phyloP scores from a whole-genome alignment of 2,113 vertebrate genomes.

The Microtus richardsoni region DNA sequence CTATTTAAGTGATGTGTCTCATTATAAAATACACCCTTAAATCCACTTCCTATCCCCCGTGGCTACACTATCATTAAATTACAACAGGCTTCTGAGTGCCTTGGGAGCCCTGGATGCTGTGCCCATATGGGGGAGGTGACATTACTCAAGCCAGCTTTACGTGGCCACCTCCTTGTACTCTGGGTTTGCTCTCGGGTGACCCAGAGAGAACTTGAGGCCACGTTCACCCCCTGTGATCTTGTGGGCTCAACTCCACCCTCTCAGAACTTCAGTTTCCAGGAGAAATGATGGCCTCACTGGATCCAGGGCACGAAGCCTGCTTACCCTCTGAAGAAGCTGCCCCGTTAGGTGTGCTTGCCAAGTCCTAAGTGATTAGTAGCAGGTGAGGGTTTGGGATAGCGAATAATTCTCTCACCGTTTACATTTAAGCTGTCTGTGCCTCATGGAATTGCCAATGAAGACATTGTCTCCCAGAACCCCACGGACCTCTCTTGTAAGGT shows the following conservation, averaged over 20 bases:
- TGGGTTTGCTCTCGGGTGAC: background rate
- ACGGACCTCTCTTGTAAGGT: conserved; percentile 93
- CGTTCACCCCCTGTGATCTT: background rate
- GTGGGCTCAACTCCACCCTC: background rate
- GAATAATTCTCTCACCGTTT: conserved; percentile 76
- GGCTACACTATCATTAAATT: background rate
- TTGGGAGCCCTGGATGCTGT: background rate
- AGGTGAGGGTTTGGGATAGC: background rate
- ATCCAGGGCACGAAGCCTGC: background rate
- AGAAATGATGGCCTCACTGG: background rate
- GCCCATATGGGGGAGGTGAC: background rate
- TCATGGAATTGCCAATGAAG: conserved; percentile 88
- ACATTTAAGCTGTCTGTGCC: conserved; percentile 90
- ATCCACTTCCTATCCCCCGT: background rate
- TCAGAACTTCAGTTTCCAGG: background rate
- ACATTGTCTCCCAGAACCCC: conserved; percentile 85
- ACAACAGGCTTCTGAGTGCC: background rate
- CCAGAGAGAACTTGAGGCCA: background rate
- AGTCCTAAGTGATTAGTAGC: background rate
- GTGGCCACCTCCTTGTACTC: background rate
- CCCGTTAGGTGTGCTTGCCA: background rate
- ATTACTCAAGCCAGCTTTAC: background rate
- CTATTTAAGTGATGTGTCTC: background rate
- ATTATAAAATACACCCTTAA: conserved; percentile 3
- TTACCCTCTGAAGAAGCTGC: background rate